Evolutionary conservation across 2,113 vertebrate genomes (phyloP), one percentile per base, ranked within the genome.

Genomic region (Poicephalus gulielmi): DNA sequence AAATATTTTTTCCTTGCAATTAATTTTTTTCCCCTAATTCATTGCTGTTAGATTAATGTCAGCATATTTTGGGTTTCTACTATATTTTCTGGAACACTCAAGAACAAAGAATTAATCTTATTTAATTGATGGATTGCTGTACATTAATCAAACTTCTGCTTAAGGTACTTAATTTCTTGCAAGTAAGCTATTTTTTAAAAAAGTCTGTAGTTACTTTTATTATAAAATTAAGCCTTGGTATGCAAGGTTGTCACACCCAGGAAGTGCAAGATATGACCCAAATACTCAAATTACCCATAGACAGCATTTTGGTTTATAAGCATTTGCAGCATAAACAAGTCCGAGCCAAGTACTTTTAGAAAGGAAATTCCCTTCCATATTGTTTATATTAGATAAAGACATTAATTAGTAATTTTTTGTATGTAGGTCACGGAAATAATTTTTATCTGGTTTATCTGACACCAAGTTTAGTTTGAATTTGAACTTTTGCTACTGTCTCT

Each of bases 91-190:
- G 55, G 52, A 70, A 59, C 64, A 75, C n/a, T 78, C 78, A 82
- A 64, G 57, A 87, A 33, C 1, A 10, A 44, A n/a, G 13, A 75
- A 84, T 91, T 87, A 53, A 46, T 95, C 46, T 81, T 69, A n/a
- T 35, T 79, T 89, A 91, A 71, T 55, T 91, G 90, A 95, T 92
- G 35, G 67, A 90, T 90, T 88, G 41, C 43, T 91, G 10, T 64
- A 83, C n/a, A 64, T 93, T 93, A 90, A 79, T 94, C 87, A 88
- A 66, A 78, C 57, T 63, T 33, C 66, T 85, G 64, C 69, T 87
- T 96, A 75, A 75, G 82, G 20, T 33, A 6, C 57, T 90, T 79
- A 87, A 82, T 60, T 93, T 87, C 85, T 94, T 90, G 39, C 0
- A 0, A 80, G 60, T 60, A 89, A 87, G 62, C 50, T 79, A 5